Percentiles rank a stretch among this genome's conserved stretches.
Conservation (phyloP, 2,113 vertebrate genomes). For the Solea solea region DNA sequence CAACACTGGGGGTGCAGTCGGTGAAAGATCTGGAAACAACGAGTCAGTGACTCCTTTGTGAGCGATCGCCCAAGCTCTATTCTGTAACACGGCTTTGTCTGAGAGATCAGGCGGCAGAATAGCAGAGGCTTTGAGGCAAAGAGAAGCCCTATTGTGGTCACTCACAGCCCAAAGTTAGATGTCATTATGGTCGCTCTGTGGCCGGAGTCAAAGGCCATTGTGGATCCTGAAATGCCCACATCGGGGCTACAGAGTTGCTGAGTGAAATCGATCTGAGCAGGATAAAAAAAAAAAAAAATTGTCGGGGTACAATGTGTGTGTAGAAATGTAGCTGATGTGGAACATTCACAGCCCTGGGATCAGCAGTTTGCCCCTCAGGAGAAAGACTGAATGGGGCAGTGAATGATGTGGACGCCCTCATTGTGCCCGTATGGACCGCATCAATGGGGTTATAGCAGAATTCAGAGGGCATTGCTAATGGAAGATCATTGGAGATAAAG, state of each 20-base stretch:
- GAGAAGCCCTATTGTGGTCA: slow-evolving; percentile 63
- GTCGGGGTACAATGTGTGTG: slow-evolving; percentile 55
- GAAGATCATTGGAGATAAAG: slow-evolving; percentile 62
- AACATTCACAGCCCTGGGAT: slow-evolving; percentile 72
- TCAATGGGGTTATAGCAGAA: slow-evolving; percentile 51
- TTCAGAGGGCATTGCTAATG: slow-evolving; percentile 25
- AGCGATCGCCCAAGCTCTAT: slow-evolving; percentile 76
- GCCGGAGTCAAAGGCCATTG: slow-evolving; percentile 69
- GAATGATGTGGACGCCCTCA: slow-evolving; percentile 53
- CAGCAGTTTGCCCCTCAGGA: slow-evolving; percentile 79
- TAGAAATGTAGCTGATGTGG: slow-evolving; percentile 69
- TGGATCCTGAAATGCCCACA: slow-evolving; percentile 49
- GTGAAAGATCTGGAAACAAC: slow-evolving; percentile 46
- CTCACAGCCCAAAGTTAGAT: slow-evolving; percentile 44
- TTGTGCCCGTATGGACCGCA: slow-evolving; percentile 64
- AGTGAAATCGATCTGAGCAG: slow-evolving; percentile 71
- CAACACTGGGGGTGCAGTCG: slow-evolving; percentile 32
- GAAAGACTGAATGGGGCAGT: slow-evolving; percentile 45
- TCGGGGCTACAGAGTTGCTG: slow-evolving; percentile 60
- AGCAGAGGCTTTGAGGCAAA: slow-evolving; percentile 58
- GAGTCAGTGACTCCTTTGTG: slow-evolving; percentile 71
- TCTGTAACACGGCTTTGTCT: slow-evolving; percentile 72
- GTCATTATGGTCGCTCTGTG: slow-evolving; percentile 46
- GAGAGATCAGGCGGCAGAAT: slow-evolving; percentile 75
- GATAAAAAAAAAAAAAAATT: slow-evolving; percentile 44